Conservation (phyloP, 2,797 vertebrate genomes). For the Mallotus villosus region DNA sequence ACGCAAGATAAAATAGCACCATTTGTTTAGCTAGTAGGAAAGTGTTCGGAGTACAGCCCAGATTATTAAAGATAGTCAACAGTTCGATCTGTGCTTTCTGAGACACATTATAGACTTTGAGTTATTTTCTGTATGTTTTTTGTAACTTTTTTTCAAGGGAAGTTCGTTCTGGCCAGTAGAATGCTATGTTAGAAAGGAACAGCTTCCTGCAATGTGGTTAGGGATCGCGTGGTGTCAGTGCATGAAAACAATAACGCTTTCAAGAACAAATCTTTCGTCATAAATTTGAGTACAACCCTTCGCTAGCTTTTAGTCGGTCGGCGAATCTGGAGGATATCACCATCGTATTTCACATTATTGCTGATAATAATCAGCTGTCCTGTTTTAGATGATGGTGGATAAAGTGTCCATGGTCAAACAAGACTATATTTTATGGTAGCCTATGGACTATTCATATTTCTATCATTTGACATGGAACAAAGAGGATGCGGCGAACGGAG, state of each 20-base stretch:
- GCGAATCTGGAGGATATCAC: not conserved
- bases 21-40: too few relatives aligned
- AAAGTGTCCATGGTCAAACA: not conserved
- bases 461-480: slow-evolving; percentile 3
- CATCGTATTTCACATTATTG: not conserved
- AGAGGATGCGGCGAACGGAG: slow-evolving; percentile 1
- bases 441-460: not conserved
- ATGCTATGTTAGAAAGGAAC: not conserved
- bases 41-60: too few relatives aligned
- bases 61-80: too few relatives aligned
- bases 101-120: not conserved
- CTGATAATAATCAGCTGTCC: not conserved
- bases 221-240: not conserved
- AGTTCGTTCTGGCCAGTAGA: not conserved
- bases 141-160: not conserved
- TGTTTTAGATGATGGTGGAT: not conserved
- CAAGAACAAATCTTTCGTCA: not conserved
- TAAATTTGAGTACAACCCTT: not conserved
- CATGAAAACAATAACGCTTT: not conserved
- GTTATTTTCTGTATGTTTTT: not conserved
- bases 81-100: not conserved
- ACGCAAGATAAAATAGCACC: not conserved
- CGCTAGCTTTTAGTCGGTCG: not conserved
- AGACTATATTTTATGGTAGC: not conserved
- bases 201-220: not conserved